Conservation (phyloP, 30 jellyfish, hydroid and myxozoan genomes). For the Aurelia aurita region DNA sequence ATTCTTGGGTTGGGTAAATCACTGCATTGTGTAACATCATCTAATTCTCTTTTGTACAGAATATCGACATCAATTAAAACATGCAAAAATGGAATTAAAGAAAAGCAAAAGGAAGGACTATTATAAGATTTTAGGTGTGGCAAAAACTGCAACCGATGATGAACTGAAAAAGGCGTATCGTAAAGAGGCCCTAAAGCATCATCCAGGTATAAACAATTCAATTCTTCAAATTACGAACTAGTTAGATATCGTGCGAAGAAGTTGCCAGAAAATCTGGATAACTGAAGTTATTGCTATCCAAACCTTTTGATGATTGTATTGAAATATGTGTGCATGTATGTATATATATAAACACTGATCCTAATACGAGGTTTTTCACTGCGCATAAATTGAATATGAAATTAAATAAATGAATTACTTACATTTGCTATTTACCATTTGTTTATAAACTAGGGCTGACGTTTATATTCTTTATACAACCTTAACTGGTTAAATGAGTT, state of each 20-base stretch:
- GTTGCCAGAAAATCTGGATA: no score
- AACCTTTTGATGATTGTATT: not conserved
- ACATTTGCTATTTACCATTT: not conserved
- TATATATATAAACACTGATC: no score
- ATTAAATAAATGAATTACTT: no score
- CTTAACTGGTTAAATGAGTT: slow-evolving; percentile 4
- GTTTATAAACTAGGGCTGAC: not conserved
- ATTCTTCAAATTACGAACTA: no score
- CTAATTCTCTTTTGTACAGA: slow-evolving; percentile 45
- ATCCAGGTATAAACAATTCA: slow-evolving; percentile 78
- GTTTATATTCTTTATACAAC: slow-evolving; percentile 3
- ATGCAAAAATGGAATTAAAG: slow-evolving; percentile 92
- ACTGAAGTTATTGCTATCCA: not conserved
- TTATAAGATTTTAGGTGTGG: slow-evolving; percentile 84
- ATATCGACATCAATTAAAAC: slow-evolving; percentile 74
- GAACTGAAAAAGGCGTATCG: slow-evolving; percentile 95
- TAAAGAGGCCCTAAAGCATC: slow-evolving; percentile 93
- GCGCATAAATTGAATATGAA: slow-evolving; percentile 8
- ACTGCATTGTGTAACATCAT: not conserved
- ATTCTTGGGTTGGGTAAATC: not conserved
- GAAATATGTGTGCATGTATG: no score
- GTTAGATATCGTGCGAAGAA: no score
- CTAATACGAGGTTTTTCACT: not conserved
- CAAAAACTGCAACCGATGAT: slow-evolving; percentile 82
- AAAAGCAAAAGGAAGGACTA: slow-evolving; percentile 94